Conservation (phyloP, 2,113 vertebrate species). For the Casuarius casuarius region DNA sequence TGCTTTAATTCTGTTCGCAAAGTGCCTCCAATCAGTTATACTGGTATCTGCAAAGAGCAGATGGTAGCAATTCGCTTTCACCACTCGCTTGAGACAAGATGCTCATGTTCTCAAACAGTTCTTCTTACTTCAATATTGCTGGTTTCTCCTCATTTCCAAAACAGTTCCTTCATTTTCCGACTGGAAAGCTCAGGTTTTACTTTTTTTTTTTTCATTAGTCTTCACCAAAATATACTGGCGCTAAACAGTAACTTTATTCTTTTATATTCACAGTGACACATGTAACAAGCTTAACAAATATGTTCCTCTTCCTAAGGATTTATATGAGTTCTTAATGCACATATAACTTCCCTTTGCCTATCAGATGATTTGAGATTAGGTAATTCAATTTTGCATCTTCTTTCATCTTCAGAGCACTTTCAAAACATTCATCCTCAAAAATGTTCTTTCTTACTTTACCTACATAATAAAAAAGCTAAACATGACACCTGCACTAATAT, state of each 20-base stretch:
- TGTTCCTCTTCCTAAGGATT: background rate
- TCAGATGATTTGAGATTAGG: background rate
- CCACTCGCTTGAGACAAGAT: background rate
- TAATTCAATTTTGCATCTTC: background rate
- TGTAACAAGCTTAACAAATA: conserved; percentile 3
- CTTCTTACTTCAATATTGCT: background rate
- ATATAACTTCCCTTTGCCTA: background rate
- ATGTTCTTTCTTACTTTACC: background rate
- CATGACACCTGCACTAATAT: accelerated
- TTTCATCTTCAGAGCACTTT: background rate
- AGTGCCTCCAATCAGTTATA: background rate
- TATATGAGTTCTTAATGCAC: background rate
- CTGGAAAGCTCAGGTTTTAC: background rate
- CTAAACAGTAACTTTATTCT: conserved; percentile 8
- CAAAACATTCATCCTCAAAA: background rate
- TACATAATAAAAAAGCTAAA: background rate
- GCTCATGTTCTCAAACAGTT: background rate
- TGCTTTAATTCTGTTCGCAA: background rate
- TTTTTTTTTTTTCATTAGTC: background rate
- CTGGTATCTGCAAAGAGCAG: background rate
- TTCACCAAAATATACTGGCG: background rate
- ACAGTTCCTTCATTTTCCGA: background rate
- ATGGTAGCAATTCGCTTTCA: background rate
- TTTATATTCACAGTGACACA: background rate
- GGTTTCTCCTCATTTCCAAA: background rate